Evolutionary conservation across 1,140 invertebrate genomes (phyloP).

Genomic region (Pachyrhynchus sulphureomaculatus): DNA sequence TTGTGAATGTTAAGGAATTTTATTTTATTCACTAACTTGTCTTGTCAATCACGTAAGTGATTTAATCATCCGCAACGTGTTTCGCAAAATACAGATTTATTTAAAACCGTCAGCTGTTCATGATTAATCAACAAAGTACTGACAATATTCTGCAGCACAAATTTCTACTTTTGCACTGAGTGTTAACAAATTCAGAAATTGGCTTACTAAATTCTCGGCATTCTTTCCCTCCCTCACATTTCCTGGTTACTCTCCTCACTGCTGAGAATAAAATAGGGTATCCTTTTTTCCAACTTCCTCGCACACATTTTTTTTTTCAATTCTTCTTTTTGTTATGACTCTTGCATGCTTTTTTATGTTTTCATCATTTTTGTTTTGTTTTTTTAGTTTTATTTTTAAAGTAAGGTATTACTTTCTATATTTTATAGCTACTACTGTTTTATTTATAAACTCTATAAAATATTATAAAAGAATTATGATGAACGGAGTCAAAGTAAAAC

Average conservation of each 20-base stretch:
- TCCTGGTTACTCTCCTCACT: background rate
- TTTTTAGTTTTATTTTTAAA: background rate
- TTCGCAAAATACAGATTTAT: background rate
- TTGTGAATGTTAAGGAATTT: no score
- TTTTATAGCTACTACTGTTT: no score
- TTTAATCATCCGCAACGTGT: no score
- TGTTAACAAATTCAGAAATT: conserved; percentile 30
- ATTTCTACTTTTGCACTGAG: conserved; percentile 34
- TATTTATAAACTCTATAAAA: background rate
- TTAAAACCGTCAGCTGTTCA: background rate
- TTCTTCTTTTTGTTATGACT: conserved; percentile 35
- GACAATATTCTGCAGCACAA: conserved; percentile 25
- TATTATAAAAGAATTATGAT: background rate
- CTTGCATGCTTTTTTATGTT: conserved; percentile 38
- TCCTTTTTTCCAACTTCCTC: conserved; percentile 39
- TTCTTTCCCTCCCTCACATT: conserved; percentile 6
- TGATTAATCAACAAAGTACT: conserved; percentile 1
- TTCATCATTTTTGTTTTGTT: conserved; percentile 29
- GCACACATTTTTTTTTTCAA: conserved; percentile 41
- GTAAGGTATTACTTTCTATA: background rate
- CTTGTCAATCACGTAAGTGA: no score
- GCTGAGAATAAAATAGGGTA: conserved; percentile 40
- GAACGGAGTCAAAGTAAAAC: no score
- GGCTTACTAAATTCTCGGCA: conserved; percentile 10
- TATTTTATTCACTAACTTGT: no score